These are phyloP conservation scores for Sinocyclocheilus maitianheensis DNA, from an alignment of 2,113 vertebrate genomes.

Conservation along the genomic window DNA sequence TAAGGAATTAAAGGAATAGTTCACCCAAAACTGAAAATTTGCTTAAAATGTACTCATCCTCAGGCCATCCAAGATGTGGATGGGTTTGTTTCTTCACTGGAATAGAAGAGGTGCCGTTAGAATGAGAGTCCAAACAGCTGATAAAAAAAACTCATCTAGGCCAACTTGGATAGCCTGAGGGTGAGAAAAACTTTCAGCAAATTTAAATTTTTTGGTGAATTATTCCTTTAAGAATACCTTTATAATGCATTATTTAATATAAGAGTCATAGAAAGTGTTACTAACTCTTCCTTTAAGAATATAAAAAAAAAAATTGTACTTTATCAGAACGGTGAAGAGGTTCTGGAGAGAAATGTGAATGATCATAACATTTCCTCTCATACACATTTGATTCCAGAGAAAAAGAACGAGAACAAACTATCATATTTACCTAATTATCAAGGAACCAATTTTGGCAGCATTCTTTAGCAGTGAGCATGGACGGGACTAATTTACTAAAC, in stretches of 20 bases:
- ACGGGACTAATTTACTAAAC: slow-evolving; percentile 99
- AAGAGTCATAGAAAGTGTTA: background rate
- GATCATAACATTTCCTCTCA: slow-evolving; percentile 87
- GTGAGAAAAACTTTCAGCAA: background rate
- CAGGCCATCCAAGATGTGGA: background rate
- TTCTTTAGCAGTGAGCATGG: slow-evolving; percentile 97
- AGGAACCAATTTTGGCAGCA: slow-evolving; percentile 99
- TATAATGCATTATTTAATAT: background rate
- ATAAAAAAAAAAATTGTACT: background rate
- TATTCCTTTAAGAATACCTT: background rate
- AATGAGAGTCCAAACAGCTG: too few species aligned
- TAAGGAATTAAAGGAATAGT: too few species aligned
- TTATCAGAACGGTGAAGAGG: background rate
- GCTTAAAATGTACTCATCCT: too few species aligned
- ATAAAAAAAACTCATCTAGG: too few species aligned
- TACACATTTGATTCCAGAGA: slow-evolving; percentile 85
- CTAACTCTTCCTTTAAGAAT: background rate
- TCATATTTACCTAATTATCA: slow-evolving; percentile 99
- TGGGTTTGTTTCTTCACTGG: background rate
- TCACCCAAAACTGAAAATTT: too few species aligned
- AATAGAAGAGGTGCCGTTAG: background rate
- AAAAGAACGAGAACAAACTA: slow-evolving; percentile 83
- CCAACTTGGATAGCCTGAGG: background rate
- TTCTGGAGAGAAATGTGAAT: slow-evolving; percentile 52
- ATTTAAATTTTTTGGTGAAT: background rate